Evolutionary conservation across 2,888 invertebrate species (phyloP), one percentile per base, ranked within the genome.

Genomic region (Cheilosia urbana): DNA sequence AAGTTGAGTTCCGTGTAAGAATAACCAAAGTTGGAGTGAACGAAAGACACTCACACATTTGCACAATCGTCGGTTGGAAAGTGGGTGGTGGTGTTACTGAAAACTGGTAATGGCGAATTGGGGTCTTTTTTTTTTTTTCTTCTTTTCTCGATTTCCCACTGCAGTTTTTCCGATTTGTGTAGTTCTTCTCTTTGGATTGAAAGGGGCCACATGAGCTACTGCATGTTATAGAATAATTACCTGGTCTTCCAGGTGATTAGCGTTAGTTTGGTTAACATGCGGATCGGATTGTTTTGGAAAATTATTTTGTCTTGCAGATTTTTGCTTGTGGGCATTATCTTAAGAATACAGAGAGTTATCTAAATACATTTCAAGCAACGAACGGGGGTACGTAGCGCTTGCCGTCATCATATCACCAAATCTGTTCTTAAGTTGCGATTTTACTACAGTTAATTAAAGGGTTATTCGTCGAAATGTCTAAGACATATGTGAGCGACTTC

Each of bases 1-100:
- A 75, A 66, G 75, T 68, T 83, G 63, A 40, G 51, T 73, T 57
- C 30, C 68, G 60, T 75, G 80, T 80, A 55, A 63, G 51, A 73
- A 68, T 72, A 34, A 63, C 51, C 51, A 51, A 51, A 57, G 55
- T 42, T 65, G 45, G 17, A 55, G 62, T 27, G 40, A 53, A 57
- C 19, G n/a, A n/a, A 37, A 37, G 3, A 62, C 37, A 68, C 45
- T 53, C 24, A 57, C 40, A 47, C 51, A 49, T 17, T 30, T 37
- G 51, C 17, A 49, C 15, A 37, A 34, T 47, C 4, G 49, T 63
- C 7, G 27, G 47, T n/a, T 19, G 40, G 34, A 42, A 30, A 17
- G 55, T 45, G 19, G 55, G 19, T 37, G n/a, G n/a, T n/a, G n/a
- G n/a, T n/a, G n/a, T n/a, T n/a, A n/a, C n/a, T n/a, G n/a, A n/a